phyloP scores from a whole-genome alignment of 2,888 invertebrate species.

The Limnephilus marmoratus region DNA sequence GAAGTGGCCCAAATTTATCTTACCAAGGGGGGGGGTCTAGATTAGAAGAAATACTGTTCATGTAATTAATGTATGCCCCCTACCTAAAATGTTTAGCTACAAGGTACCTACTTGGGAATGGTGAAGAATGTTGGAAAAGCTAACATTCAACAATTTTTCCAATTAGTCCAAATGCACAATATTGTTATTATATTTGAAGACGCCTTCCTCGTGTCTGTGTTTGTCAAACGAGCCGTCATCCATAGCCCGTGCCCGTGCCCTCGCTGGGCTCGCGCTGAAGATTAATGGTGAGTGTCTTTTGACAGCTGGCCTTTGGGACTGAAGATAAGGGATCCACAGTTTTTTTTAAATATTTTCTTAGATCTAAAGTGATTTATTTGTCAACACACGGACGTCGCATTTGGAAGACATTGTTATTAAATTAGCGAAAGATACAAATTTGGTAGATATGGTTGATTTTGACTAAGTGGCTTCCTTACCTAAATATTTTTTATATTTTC shows the following conservation, averaged over 20 bases:
- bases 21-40: no score
- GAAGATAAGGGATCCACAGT: neutral
- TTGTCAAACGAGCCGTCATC: neutral
- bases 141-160: no score
- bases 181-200: neutral
- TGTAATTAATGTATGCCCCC: no score
- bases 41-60: no score
- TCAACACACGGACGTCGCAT: neutral
- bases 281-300: conserved; percentile 36
- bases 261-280: conserved; percentile 23
- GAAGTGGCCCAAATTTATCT: no score
- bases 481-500: no score
- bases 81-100: no score
- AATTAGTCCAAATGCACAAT: no score
- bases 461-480: no score
- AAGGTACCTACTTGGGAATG: no score
- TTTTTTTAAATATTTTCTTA: neutral
- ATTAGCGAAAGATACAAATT: neutral
- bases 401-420: neutral
- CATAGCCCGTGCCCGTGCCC: neutral
- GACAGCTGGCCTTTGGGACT: conserved; percentile 47
- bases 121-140: neutral
- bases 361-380: neutral
- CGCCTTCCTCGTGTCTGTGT: neutral
- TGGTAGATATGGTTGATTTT: neutral